Base-by-base conservation (phyloP, 2,797 vertebrate genomes). In the Pangasius mekongensis region DNA sequence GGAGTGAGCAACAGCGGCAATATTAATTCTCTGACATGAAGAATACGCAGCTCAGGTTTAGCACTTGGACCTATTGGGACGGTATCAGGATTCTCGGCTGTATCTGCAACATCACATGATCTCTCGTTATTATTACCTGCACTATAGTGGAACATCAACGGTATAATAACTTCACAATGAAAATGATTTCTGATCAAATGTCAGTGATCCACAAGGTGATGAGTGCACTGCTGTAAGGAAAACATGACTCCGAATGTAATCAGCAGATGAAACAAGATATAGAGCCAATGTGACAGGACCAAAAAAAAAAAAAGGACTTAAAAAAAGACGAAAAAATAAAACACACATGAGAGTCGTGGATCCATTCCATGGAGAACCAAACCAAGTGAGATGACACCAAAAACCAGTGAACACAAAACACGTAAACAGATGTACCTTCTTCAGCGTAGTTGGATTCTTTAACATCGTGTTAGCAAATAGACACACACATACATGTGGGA, bases 391-490 rank as follows among this genome's bases (percentile, higher is more conserved):
- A 84, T 84, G 83, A 67, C 24, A 78, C 60, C 39, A 84, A 82
- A 43, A 52, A 11, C 9, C 6, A 64, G 88, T 81, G 80, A 84
- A 58, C 9, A 71, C 10, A 36, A 74, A 43, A 84, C 43, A 49
- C 0, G 60, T 1, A 89, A 43, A 76, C 14, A 49, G 43, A 18
- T 86, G 83, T 91, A 91, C 91, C 91, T 91, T 91, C 84, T 76
- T 91, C 47, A 47, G 8, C 2, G 62, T 58, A 49, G 86, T 3
- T 49, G 88, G 56, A 89, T 86, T 88, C 91, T 91, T 86, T 84
- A 73, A 84, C 74, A 78, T 85, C 82, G 30, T 66, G 80, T 89
- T 81, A 67, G 87, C 80, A 83, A 66, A 83, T 11, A 86, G 3
- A 56, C 18, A n/a, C 43, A 88, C 77, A 76, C 33, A 73, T 7